These are phyloP conservation scores for Platerodrilus igneus DNA, from an alignment of 2,888 invertebrate genomes.

Conservation along the genomic window DNA sequence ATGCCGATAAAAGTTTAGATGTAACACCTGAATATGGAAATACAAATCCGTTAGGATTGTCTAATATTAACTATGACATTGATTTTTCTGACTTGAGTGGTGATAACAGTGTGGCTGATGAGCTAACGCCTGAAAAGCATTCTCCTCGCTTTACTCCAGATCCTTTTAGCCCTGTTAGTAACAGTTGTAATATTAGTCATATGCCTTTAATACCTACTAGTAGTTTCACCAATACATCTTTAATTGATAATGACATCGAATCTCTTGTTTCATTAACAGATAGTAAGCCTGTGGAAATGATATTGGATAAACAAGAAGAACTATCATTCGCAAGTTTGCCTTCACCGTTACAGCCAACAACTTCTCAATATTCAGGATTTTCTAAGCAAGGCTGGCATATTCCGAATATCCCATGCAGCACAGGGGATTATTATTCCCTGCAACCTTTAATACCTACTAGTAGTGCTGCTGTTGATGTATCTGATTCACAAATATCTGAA, in stretches of 20 bases:
- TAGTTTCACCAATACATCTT: too few species aligned
- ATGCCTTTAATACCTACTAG: constrained; percentile 40
- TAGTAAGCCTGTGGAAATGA: constrained; percentile 24
- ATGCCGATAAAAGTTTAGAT: constrained; percentile 58
- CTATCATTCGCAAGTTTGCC: constrained; percentile 36
- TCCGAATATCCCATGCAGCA: constrained; percentile 62
- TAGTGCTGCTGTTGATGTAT: neutral
- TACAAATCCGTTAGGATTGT: constrained; percentile 57
- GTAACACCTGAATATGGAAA: constrained; percentile 58
- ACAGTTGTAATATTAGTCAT: constrained; percentile 39
- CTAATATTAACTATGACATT: constrained; percentile 71
- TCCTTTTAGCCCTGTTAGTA: constrained; percentile 55
- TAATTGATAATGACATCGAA: constrained; percentile 10
- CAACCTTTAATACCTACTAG: neutral
- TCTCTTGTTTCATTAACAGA: constrained; percentile 13
- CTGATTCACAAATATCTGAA: neutral
- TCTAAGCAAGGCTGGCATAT: constrained; percentile 58
- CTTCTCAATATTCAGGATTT: constrained; percentile 57
- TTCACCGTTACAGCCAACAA: constrained; percentile 41
- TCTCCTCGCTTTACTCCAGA: constrained; percentile 46
- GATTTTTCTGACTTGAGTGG: constrained; percentile 70
- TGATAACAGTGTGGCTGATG: constrained; percentile 65
- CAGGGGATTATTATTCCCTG: constrained; percentile 53
- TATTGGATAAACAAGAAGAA: constrained; percentile 37
- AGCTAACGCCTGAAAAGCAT: constrained; percentile 43